Percentiles rank a stretch among this genome's conserved stretches.
phyloP scores from a whole-genome alignment of 2,888 invertebrate species.

The Gerosis bhagava region DNA sequence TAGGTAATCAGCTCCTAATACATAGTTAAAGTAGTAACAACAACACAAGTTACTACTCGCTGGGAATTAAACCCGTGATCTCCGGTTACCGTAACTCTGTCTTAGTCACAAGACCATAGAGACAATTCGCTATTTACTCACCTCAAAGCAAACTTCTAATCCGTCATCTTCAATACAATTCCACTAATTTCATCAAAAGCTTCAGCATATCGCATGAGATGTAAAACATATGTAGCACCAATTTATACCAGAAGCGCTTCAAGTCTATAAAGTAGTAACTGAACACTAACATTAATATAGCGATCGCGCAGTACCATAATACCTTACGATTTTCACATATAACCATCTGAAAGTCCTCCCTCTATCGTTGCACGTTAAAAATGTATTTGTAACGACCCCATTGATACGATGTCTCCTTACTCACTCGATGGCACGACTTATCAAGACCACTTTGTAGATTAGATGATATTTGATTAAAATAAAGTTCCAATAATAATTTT shows the following conservation, averaged over 20 bases:
- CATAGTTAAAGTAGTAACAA: no score
- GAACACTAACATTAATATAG: slow-evolving; percentile 48
- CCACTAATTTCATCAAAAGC: slow-evolving; percentile 68
- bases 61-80: no score
- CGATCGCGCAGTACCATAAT: slow-evolving; percentile 54
- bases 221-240: slow-evolving; percentile 65
- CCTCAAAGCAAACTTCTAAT: slow-evolving; percentile 32
- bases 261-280: slow-evolving; percentile 60
- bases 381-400: slow-evolving; percentile 5
- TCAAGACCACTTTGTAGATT: slow-evolving; percentile 1
- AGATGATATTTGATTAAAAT: neutral
- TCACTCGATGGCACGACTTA: neutral
- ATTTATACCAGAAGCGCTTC: slow-evolving; percentile 65
- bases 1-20: no score
- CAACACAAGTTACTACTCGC: no score
- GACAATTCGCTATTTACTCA: no score
- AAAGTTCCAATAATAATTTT: neutral
- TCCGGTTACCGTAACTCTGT: no score
- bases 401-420: neutral
- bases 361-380: slow-evolving; percentile 6
- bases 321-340: slow-evolving; percentile 57
- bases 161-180: slow-evolving; percentile 60
- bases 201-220: slow-evolving; percentile 67
- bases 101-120: no score
- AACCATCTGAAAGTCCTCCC: slow-evolving; percentile 62